phyloP scores from a whole-genome alignment of 2,888 invertebrate species.

The Parnassius glacialis region DNA sequence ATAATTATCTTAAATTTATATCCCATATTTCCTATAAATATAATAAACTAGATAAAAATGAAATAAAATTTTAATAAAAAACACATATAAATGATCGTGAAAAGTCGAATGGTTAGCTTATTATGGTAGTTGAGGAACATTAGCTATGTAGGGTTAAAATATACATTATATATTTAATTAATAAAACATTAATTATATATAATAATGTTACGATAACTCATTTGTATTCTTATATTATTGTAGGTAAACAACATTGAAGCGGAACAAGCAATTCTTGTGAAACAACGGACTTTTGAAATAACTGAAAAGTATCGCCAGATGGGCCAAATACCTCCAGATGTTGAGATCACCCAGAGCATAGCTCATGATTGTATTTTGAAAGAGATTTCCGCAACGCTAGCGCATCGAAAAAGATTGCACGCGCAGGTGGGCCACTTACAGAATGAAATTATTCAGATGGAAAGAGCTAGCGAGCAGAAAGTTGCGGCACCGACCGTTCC shows the following conservation, averaged over 20 bases:
- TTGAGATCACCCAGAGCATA: conserved; percentile 83
- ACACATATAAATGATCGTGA: no score
- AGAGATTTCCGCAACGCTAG: conserved; percentile 92
- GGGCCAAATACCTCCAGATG: conserved; percentile 76
- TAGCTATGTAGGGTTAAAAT: no score
- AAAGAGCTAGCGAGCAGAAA: conserved; percentile 85
- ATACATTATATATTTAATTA: no score
- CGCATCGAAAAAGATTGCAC: conserved; percentile 91
- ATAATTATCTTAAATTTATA: no score
- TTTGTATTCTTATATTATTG: conserved; percentile 28
- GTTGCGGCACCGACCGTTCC: conserved; percentile 58
- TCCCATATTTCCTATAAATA: no score
- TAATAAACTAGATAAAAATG: no score
- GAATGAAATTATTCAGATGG: conserved; percentile 87
- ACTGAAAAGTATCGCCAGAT: conserved; percentile 84
- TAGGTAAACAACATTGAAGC: conserved; percentile 85
- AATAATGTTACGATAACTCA: no score
- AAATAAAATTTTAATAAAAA: no score
- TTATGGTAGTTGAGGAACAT: no score
- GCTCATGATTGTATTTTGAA: conserved; percentile 91
- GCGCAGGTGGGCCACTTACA: conserved; percentile 89
- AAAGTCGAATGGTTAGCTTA: no score
- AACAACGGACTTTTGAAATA: conserved; percentile 87
- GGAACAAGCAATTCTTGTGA: conserved; percentile 87
- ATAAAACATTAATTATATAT: no score